Evolutionary conservation across 35 echinoderm and acorn worm species (phyloP), one percentile per base, ranked within the genome.

Genomic region (Lytechinus pictus): DNA sequence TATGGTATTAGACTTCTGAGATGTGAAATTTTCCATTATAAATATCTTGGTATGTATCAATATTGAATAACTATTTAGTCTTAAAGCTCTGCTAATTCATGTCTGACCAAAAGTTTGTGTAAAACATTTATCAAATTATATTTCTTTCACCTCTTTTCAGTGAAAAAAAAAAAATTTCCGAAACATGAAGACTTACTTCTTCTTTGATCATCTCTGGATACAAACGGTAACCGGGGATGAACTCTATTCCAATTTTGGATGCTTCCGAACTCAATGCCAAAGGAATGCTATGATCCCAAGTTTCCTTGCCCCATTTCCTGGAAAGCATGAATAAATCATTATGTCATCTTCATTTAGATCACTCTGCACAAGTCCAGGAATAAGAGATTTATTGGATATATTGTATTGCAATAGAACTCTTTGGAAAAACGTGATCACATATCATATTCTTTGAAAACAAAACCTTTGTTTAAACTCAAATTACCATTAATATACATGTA

Each of bases 241-340:
- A 90, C 52, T 90, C 29, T 44, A 90, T 90, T 24, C 88, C 88
- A 44, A 54, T 12, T 90, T 52, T 90, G 29, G 88, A 33, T 10
- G 29, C 88, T 90, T 90, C 88, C 12, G 88, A 33, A 54, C 29
- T 90, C 88, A 52, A 52, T 11, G 52, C 52, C 52, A 90, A 90
- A 54, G 88, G 29, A 5, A 90, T 2, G 24, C 52, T 90, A 54
- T 90, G 88, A 90, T 90, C 16, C 88, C 88, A 90, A 10, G 88
- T 90, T 13, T 90, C 88, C 44, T 9, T 44, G 88, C 88, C 52
- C 88, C 88, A 90, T 54, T 52, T 90, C 52, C 88, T 90, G 8
- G 10, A 90, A 54, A 19, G 24, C 3, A 54, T 8, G n/a, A 87
- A 10, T 58, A 58, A 58, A 58, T 44, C 33, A 44, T 44, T 44